Evolutionary conservation across 2,113 vertebrate species (phyloP).

Genomic region (Mugil cephalus): DNA sequence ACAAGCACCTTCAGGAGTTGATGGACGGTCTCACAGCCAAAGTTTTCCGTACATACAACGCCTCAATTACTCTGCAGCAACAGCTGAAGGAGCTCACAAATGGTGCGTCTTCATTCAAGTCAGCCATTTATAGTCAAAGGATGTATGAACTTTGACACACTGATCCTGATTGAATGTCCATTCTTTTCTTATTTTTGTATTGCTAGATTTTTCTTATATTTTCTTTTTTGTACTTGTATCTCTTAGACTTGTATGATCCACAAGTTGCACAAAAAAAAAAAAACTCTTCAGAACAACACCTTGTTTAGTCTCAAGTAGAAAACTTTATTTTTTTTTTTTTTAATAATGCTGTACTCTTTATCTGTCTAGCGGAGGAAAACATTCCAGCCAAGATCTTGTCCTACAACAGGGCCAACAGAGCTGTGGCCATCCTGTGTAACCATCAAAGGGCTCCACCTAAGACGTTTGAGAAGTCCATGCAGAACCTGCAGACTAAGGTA

Average conservation of each 20-base stretch:
- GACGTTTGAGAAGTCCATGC: slow-evolving; percentile 99
- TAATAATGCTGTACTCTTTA: too few species aligned
- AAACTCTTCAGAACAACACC: too few species aligned
- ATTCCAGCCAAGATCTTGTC: slow-evolving; percentile 97
- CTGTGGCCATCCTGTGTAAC: slow-evolving; percentile 98
- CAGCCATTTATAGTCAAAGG: background rate
- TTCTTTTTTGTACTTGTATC: too few species aligned
- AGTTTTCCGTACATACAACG: slow-evolving; percentile 99
- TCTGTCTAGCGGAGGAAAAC: slow-evolving; percentile 91
- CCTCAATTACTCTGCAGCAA: slow-evolving; percentile 97
- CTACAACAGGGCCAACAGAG: slow-evolving; percentile 98
- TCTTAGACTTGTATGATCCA: too few species aligned
- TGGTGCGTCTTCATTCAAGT: slow-evolving; percentile 79
- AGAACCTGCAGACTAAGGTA: slow-evolving; percentile 96
- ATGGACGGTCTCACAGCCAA: slow-evolving; percentile 99
- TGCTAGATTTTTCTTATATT: too few species aligned
- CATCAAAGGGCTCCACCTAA: slow-evolving; percentile 98
- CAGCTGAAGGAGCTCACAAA: slow-evolving; percentile 95
- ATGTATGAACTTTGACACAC: background rate
- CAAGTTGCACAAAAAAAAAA: too few species aligned
- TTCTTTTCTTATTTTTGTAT: too few species aligned
- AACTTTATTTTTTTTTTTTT: too few species aligned
- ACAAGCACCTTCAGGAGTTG: slow-evolving; percentile 98
- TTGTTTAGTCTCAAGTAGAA: too few species aligned
- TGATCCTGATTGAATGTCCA: too few species aligned